Evolutionary conservation across 1,140 invertebrate genomes (phyloP).

Genomic region (Gryllus bimaculatus): DNA sequence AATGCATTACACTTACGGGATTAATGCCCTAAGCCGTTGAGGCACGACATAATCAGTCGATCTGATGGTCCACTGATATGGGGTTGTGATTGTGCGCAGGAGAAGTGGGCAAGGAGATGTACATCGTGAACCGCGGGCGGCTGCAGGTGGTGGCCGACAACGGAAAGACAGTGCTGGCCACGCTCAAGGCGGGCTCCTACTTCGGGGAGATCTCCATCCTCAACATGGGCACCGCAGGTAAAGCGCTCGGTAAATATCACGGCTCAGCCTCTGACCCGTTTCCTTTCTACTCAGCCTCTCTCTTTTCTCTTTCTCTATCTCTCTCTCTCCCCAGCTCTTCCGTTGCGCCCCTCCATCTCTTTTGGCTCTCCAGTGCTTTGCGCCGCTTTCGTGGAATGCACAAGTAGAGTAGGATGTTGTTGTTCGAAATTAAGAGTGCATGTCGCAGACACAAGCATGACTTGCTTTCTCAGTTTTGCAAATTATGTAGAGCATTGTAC

Average conservation of each 20-base stretch:
- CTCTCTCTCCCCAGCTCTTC: no score
- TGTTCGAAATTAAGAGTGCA: no score
- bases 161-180: constrained; percentile 92
- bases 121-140: constrained; percentile 93
- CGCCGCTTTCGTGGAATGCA: no score
- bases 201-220: constrained; percentile 99
- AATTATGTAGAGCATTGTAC: no score
- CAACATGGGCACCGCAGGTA: constrained; percentile 99
- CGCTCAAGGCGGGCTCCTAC: constrained; percentile 93
- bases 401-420: no score
- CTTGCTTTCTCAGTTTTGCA: no score
- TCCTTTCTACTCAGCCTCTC: no score
- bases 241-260: constrained; percentile 31
- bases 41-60: not conserved
- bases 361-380: no score
- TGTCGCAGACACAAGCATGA: no score
- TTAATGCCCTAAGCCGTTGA: not conserved
- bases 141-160: constrained; percentile 96
- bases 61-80: not conserved
- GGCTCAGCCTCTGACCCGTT: not conserved
- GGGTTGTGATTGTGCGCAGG: constrained; percentile 49
- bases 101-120: constrained; percentile 98
- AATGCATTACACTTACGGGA: not conserved
- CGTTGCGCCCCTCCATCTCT: no score
- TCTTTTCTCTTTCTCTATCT: no score